Percentiles rank a stretch among this genome's conserved stretches.
Conservation (phyloP, 2,888 invertebrate genomes). For the Hoplodrina blanda region DNA sequence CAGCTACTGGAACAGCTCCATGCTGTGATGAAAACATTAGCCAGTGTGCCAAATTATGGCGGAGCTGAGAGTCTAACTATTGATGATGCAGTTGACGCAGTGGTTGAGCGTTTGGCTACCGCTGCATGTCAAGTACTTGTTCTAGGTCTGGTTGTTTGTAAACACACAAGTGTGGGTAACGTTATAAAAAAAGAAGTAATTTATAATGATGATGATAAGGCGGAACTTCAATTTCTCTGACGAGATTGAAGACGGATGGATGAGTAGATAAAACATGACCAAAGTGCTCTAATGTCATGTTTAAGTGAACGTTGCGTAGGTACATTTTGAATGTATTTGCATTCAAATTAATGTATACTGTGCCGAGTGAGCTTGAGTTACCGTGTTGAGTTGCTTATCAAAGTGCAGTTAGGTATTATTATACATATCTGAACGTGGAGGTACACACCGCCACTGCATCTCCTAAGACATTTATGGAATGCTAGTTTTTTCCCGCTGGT, state of each 20-base stretch:
- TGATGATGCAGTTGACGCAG: too few species aligned
- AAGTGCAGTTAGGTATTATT: background rate
- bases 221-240: background rate
- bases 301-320: conserved; percentile 25
- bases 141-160: too few species aligned
- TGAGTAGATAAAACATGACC: conserved; percentile 13
- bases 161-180: too few species aligned
- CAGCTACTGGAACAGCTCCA: too few species aligned
- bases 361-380: background rate
- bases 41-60: too few species aligned
- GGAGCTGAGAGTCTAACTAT: too few species aligned
- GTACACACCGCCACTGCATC: background rate
- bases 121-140: too few species aligned
- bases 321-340: conserved; percentile 19
- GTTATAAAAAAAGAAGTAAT: too few species aligned
- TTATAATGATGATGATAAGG: background rate
- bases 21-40: too few species aligned
- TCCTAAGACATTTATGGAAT: background rate
- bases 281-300: background rate
- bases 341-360: conserved; percentile 9
- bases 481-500: too few species aligned
- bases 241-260: background rate
- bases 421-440: background rate
- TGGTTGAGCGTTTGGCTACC: too few species aligned
- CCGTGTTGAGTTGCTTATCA: background rate